These are phyloP conservation scores for Phylloscopus trochilus DNA, from an alignment of 2,113 vertebrate species.

Conservation along the genomic window DNA sequence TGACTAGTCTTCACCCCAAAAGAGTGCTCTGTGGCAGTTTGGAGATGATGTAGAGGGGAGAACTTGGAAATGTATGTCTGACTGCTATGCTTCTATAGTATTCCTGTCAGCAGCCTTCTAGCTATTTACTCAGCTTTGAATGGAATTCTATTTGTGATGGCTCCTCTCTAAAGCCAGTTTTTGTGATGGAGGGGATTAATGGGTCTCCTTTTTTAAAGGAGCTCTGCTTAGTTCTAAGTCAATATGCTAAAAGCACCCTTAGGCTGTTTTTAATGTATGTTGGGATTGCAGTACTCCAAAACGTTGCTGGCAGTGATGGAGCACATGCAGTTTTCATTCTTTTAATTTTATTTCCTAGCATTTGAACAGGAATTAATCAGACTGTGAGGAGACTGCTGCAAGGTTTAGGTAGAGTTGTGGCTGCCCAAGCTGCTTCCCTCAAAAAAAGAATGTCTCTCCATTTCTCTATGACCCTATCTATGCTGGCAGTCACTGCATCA, in stretches of 20 bases:
- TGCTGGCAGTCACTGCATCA: background rate
- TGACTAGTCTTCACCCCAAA: background rate
- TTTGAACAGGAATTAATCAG: constrained; percentile 17
- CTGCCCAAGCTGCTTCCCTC: background rate
- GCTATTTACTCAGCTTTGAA: constrained; percentile 6
- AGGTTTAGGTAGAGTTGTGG: background rate
- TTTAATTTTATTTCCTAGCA: constrained; percentile 24
- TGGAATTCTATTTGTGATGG: background rate
- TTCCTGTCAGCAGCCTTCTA: background rate
- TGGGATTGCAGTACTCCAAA: background rate
- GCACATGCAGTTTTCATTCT: background rate
- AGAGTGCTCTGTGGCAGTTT: background rate
- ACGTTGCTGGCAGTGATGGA: background rate
- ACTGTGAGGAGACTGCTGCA: background rate
- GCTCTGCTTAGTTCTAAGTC: background rate
- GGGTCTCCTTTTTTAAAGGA: background rate
- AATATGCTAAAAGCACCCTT: background rate
- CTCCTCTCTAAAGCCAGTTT: background rate
- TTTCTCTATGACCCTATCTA: background rate
- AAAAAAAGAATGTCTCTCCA: background rate
- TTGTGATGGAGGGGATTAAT: background rate
- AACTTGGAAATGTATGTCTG: background rate
- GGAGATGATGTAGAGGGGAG: background rate
- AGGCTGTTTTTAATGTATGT: background rate
- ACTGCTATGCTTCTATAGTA: background rate